Percentiles rank a stretch among this genome's conserved stretches.
These are phyloP conservation scores for Cinara cedri DNA, from an alignment of 2,888 invertebrate species.

Conservation along the genomic window DNA sequence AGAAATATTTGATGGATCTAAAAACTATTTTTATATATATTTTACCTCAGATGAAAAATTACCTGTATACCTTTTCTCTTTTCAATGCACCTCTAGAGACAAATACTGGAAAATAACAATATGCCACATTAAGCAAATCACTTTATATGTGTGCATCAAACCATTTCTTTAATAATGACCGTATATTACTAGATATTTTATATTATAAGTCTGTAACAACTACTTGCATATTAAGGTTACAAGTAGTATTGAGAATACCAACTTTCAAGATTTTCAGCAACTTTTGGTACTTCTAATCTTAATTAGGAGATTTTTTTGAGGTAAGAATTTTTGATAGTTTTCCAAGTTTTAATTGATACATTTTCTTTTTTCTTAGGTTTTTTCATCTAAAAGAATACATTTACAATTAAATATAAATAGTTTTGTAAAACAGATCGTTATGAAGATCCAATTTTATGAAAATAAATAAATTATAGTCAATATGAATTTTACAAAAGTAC, in stretches of 20 bases:
- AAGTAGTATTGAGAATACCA: constrained; percentile 99
- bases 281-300: constrained; percentile 89
- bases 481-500: too few species aligned
- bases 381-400: constrained; percentile 62
- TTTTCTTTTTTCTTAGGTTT: constrained; percentile 57
- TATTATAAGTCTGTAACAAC: constrained; percentile 97
- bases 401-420: not conserved
- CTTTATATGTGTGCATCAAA: constrained; percentile 86
- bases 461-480: too few species aligned
- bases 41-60: constrained; percentile 97
- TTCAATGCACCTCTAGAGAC: constrained; percentile 90
- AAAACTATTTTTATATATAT: not conserved
- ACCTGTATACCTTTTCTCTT: constrained; percentile 95
- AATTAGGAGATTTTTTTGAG: constrained; percentile 90
- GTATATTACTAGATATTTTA: too few species aligned
- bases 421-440: too few species aligned
- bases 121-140: constrained; percentile 80
- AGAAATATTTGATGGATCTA: constrained; percentile 4
- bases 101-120: constrained; percentile 98
- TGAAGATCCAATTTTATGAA: too few species aligned
- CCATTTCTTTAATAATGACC: constrained; percentile 88
- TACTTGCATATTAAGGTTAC: constrained; percentile 99
- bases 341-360: constrained; percentile 61
- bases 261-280: constrained; percentile 85
- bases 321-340: constrained; percentile 63